These are phyloP conservation scores for Cephalopachus bancanus DNA, from an alignment of 2,797 vertebrate genomes.

Conservation along the genomic window DNA sequence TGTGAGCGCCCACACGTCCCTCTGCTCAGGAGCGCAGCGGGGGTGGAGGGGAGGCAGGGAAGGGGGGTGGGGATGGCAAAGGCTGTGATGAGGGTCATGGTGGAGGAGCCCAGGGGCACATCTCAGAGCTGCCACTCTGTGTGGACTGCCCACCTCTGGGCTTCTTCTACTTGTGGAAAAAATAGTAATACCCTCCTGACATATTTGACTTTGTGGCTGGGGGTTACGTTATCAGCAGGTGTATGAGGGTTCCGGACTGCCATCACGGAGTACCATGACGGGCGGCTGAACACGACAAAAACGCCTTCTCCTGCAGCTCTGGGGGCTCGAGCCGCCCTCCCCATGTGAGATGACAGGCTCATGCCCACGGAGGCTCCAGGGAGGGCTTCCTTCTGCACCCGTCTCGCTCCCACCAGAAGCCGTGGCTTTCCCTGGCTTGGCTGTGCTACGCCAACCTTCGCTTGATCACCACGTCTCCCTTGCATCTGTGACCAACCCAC, in stretches of 20 bases:
- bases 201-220: not conserved
- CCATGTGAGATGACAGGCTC: too few relatives aligned
- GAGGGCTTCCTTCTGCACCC: too few relatives aligned
- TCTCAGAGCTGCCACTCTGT: too few relatives aligned
- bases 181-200: too few relatives aligned
- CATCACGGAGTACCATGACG: not conserved
- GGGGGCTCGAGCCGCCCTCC: not conserved
- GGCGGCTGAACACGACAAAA: not conserved
- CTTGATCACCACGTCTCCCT: too few relatives aligned
- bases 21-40: too few relatives aligned
- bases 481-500: not conserved
- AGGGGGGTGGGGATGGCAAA: not conserved
- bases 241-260: not conserved
- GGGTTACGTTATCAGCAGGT: not conserved
- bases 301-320: not conserved
- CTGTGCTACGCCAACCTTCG: too few relatives aligned
- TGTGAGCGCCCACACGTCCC: not conserved
- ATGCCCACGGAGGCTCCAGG: too few relatives aligned
- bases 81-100: too few relatives aligned
- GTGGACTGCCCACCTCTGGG: not conserved
- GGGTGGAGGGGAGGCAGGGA: accelerated
- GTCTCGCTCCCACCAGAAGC: not conserved
- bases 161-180: not conserved
- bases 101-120: not conserved
- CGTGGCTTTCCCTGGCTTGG: not conserved